A percentile compares a stretch with the other conserved stretches of the same genome.
Conservation (phyloP, 2,888 invertebrate species). For the Cosmia pyralina region DNA sequence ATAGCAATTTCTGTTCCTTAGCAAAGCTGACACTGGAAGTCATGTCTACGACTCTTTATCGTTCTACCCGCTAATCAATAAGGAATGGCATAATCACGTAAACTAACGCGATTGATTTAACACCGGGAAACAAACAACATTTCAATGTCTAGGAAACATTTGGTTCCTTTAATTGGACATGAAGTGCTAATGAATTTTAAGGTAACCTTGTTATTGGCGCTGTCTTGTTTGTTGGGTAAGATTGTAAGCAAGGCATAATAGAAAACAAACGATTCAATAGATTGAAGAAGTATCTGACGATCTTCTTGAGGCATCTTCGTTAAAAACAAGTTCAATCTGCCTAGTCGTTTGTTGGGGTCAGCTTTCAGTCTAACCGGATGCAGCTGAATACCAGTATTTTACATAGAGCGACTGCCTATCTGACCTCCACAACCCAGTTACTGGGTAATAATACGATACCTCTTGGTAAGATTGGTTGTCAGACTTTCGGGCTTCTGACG, state of each 20-base stretch:
- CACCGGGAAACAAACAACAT: constrained; percentile 75
- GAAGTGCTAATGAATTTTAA: constrained; percentile 53
- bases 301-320: not conserved
- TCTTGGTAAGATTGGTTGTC: too few species aligned
- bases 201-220: constrained; percentile 25
- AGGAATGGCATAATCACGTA: constrained; percentile 72
- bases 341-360: too few species aligned
- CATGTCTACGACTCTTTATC: constrained; percentile 48
- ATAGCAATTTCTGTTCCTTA: constrained; percentile 52
- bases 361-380: too few species aligned
- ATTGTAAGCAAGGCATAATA: not conserved
- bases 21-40: constrained; percentile 23
- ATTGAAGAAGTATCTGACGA: not conserved
- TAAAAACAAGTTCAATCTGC: constrained; percentile 16
- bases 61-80: constrained; percentile 66
- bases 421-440: too few species aligned
- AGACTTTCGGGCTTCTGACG: too few species aligned
- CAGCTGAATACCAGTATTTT: too few species aligned
- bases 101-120: constrained; percentile 77
- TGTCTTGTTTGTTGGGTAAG: constrained; percentile 10
- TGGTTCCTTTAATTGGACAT: constrained; percentile 69
- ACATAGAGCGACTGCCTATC: too few species aligned
- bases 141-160: constrained; percentile 77
- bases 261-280: not conserved
- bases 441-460: too few species aligned